phyloP scores from a whole-genome alignment of 1,140 invertebrate genomes.

The Diprion similis region DNA sequence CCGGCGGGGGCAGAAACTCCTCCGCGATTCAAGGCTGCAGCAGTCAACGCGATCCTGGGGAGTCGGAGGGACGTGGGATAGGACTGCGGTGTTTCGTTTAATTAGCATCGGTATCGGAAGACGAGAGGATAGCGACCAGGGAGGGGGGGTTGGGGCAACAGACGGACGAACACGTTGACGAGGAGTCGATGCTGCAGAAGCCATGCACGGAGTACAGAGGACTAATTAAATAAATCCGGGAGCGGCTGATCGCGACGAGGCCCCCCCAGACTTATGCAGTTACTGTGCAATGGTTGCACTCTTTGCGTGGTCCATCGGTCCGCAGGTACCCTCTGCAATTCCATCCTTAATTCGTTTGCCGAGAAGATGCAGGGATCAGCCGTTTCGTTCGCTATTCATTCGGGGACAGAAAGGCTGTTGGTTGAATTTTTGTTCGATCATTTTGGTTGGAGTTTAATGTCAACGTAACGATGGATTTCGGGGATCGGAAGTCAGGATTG shows the following conservation, averaged over 20 bases:
- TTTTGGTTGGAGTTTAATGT: too few species aligned
- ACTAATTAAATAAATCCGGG: slow-evolving; percentile 59
- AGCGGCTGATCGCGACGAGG: slow-evolving; percentile 44
- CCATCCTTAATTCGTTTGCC: too few species aligned
- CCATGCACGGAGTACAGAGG: slow-evolving; percentile 30
- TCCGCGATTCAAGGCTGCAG: not conserved
- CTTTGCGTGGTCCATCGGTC: too few species aligned
- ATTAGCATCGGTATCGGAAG: slow-evolving; percentile 42
- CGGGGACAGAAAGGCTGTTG: too few species aligned
- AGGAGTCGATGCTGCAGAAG: slow-evolving; percentile 28
- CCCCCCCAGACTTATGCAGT: slow-evolving; percentile 33
- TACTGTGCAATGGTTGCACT: too few species aligned
- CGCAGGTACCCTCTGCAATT: too few species aligned
- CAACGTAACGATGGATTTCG: too few species aligned
- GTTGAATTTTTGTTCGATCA: too few species aligned
- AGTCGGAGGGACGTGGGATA: slow-evolving; percentile 28
- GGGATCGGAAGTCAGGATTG: too few species aligned
- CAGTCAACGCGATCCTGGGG: not conserved
- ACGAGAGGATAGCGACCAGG: slow-evolving; percentile 10
- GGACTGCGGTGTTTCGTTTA: slow-evolving; percentile 44
- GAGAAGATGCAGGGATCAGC: too few species aligned
- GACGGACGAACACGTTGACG: slow-evolving; percentile 42
- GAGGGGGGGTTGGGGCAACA: slow-evolving; percentile 19
- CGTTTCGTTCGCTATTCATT: too few species aligned
- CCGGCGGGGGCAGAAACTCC: too few species aligned